phyloP scores from a whole-genome alignment of 2,113 vertebrate species.

The Podocnemis expansa region DNA sequence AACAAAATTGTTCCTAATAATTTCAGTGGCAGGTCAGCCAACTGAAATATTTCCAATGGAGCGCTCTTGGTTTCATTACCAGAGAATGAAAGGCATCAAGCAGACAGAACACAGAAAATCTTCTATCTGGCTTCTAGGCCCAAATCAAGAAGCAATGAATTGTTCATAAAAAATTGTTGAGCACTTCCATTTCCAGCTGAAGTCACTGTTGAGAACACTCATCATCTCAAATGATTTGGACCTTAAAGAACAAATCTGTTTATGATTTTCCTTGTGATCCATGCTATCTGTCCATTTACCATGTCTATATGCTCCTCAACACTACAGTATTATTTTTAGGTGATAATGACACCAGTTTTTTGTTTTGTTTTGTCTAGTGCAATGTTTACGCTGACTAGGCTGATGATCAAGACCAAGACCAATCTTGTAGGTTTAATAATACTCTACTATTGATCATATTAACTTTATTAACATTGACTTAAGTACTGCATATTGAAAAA shows the following conservation, averaged over 20 bases:
- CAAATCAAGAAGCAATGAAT: background rate
- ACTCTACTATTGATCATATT: background rate
- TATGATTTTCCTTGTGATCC: background rate
- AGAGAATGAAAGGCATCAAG: background rate
- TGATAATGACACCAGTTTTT: background rate
- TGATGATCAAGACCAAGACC: background rate
- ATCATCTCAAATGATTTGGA: background rate
- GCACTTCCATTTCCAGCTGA: background rate
- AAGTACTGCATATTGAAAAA: background rate
- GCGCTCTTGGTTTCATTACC: background rate
- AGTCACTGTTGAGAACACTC: background rate
- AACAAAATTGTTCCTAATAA: background rate
- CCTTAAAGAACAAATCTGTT: background rate
- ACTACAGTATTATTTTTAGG: background rate
- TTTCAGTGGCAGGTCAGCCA: background rate
- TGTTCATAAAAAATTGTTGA: background rate
- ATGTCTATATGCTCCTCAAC: background rate
- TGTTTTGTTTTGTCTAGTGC: background rate
- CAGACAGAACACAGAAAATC: background rate
- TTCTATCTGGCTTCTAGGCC: background rate
- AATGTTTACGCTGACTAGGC: background rate
- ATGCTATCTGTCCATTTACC: background rate
- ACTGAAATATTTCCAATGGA: background rate
- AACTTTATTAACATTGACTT: background rate
- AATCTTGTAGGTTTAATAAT: background rate